Evolutionary conservation across 2,888 invertebrate species (phyloP).

Genomic region (Heliconius ethilla): DNA sequence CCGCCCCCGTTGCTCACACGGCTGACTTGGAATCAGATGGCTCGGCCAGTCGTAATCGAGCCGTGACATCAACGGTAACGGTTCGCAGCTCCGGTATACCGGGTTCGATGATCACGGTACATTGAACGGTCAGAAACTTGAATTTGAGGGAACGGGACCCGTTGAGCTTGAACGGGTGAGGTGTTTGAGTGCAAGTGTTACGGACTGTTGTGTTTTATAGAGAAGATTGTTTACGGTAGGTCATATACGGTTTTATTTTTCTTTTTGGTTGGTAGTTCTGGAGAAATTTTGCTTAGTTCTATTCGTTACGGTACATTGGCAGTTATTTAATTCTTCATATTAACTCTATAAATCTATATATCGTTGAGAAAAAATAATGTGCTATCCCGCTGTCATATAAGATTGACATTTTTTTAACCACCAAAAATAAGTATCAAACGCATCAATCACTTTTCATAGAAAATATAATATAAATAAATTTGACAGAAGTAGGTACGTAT

Average conservation of each 20-base stretch:
- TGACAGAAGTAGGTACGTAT: background rate
- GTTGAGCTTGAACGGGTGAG: constrained; percentile 50
- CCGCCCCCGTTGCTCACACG: constrained; percentile 80
- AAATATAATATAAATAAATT: background rate
- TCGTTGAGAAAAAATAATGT: background rate
- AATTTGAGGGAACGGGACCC: constrained; percentile 68
- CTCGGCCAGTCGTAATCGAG: constrained; percentile 80
- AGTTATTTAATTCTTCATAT: background rate
- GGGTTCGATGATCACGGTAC: constrained; percentile 79
- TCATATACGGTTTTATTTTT: constrained; percentile 21
- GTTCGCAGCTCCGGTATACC: constrained; percentile 75
- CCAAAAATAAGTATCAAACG: background rate
- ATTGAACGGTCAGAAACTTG: constrained; percentile 72
- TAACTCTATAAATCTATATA: background rate
- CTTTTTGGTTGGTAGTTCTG: background rate
- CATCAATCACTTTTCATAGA: background rate
- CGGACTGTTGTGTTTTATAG: constrained; percentile 39
- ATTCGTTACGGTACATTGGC: background rate
- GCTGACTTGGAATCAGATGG: constrained; percentile 82
- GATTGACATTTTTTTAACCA: background rate
- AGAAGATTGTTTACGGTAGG: constrained; percentile 44
- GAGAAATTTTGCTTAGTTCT: background rate
- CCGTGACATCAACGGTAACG: constrained; percentile 78
- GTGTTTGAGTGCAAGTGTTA: constrained; percentile 60
- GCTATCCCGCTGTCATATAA: background rate